Percentiles rank a stretch among this genome's conserved stretches.
Conservation (phyloP, 1,140 invertebrate genomes). For the Papilio dardanus region DNA sequence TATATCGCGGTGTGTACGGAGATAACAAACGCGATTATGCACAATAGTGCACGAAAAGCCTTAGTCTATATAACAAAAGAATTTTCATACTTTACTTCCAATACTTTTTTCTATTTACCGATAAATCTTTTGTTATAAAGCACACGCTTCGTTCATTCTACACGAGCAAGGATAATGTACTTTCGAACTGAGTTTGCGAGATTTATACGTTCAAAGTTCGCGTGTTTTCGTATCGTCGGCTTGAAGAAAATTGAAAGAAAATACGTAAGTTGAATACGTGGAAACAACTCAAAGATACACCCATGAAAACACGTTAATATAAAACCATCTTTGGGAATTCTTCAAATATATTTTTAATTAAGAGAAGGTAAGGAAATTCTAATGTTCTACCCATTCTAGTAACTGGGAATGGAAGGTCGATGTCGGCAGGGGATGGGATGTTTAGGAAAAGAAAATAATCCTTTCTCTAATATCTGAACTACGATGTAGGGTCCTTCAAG, state of each 20-base stretch:
- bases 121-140: constrained; percentile 24
- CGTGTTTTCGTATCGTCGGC: constrained; percentile 17
- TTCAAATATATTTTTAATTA: neutral
- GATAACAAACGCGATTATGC: no score
- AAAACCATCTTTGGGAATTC: neutral
- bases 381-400: no score
- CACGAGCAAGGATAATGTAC: constrained; percentile 11
- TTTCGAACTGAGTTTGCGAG: constrained; percentile 20
- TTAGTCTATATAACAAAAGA: neutral
- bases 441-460: no score
- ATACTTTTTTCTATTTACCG: neutral
- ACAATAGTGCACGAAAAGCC: no score
- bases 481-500: no score
- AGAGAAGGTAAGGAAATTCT: no score
- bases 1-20: no score
- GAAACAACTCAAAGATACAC: neutral
- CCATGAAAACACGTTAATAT: neutral
- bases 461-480: no score
- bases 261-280: neutral
- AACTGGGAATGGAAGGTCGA: no score
- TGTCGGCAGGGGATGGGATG: no score
- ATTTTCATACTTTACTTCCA: neutral
- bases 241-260: constrained; percentile 13
- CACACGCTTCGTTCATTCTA: neutral
- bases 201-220: constrained; percentile 2